Base-by-base conservation (phyloP, 2,888 invertebrate species). In the Syritta pipiens region DNA sequence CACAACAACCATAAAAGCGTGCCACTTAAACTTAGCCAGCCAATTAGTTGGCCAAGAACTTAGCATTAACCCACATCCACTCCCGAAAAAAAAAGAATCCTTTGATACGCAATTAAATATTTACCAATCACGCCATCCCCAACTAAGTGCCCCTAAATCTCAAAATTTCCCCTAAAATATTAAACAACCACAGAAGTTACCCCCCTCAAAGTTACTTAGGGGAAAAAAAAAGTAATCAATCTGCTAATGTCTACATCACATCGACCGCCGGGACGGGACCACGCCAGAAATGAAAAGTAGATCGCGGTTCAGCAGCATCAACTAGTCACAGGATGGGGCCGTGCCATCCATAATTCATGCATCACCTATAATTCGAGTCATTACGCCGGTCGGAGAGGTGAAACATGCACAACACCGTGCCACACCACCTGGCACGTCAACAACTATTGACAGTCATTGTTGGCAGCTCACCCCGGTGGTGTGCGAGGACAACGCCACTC, bases 391-490 rank as follows among this genome's bases (percentile, higher is more conserved):
- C 42, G 26, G n/a, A 24, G 40, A 71, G 65, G 77, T 60, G 42
- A 67, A n/a, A n/a, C n/a, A n/a, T n/a, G n/a, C n/a, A n/a, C n/a
- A n/a, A 19, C 37, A 17, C 40, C 40, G 59, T 46, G 44, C 46
- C 65, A 65, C 53, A 40, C 46, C 60, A 55, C 32, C 20, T 32
- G 40, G 19, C 28, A 71, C 59, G 46, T 32, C 26, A 71, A 30
- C n/a, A n/a, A 44, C 46, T 60, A 75, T 67, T 74, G 67, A 67
- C 67, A 67, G 48, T 19, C 20, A 65, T 46, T 63, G 74, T 67
- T 42, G 44, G 51, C 19, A 44, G 30, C 30, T 28, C 32, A 65
- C 49, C 20, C 37, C 10, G 49, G 26, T 35, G 22, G 24, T 48
- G 20, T 10, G 48, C 51, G 67, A 67, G 67, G 48, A 24, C 19